Evolutionary conservation across 2,113 vertebrate species (phyloP), one percentile per base, ranked within the genome.

Genomic region (Anhinga rufa): DNA sequence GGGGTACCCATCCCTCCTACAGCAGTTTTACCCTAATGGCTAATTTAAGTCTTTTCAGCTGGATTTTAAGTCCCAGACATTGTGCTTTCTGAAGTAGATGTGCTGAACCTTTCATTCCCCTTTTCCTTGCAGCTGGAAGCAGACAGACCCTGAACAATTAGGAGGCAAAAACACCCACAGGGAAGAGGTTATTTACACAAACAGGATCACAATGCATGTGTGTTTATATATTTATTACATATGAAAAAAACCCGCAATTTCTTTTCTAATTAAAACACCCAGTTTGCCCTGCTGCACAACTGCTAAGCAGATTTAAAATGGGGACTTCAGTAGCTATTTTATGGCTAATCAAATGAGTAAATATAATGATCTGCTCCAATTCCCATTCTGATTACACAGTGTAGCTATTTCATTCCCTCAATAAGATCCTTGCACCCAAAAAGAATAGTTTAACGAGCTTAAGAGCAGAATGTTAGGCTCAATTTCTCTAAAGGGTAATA

Each of bases 391-490:
- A 98, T 96, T 97, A 98, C 88, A 97, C 89, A 93, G 90, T 90
- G 93, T 93, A 96, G 97, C 97, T 96, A 92, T 97, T 98, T 96
- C 91, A 88, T 97, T 97, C 97, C 95, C 95, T 97, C 96, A 97
- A 92, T 97, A 97, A 98, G 97, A 97, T 97, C 88, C 95, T 96
- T 96, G 92, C 49, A 97, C 94, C 95, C 94, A 96, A 97, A 90
- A 95, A 96, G 96, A 96, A 95, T 38, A 97, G 94, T 95, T 97
- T 98, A 98, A 98, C 86, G 55, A 98, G 97, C 96, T 97, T 96
- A 97, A 96, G 97, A 98, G 92, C 91, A 97, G 97, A 98, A 98
- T 97, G 98, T 96, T 96, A 97, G 98, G 97, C 97, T 98, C 97
- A 58, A 77, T 98, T 98, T 97, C 98, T 97, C 93, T 95, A 96